These are phyloP conservation scores for Ischnus inquisitorius DNA, from an alignment of 2,888 invertebrate genomes.

Conservation along the genomic window DNA sequence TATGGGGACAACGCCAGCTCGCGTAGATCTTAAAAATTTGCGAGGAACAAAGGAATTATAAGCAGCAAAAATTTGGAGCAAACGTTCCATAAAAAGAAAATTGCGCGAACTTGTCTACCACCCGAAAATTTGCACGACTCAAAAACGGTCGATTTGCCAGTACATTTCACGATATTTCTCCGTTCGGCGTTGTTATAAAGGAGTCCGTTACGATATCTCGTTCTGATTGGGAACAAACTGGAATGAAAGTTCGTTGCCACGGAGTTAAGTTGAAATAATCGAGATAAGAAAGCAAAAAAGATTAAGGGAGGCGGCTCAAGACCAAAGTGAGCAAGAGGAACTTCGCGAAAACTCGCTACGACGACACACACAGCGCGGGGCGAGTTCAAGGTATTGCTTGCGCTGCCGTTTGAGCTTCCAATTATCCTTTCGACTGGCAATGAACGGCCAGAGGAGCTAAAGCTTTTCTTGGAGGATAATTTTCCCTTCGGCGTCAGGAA, in stretches of 20 bases:
- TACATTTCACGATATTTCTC: not conserved
- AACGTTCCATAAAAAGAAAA: no score
- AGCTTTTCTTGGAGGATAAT: constrained; percentile 51
- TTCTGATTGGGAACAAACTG: constrained; percentile 40
- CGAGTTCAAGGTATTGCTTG: constrained; percentile 40
- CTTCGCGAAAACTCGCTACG: constrained; percentile 30
- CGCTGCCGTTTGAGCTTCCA: constrained; percentile 55
- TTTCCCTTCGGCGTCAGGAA: constrained; percentile 35
- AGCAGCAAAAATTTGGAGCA: no score
- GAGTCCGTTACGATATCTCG: constrained; percentile 20
- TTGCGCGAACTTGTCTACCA: no score
- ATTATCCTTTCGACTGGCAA: constrained; percentile 52
- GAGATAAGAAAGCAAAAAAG: not conserved
- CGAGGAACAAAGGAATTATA: no score
- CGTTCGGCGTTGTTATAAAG: not conserved
- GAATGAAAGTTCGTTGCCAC: constrained; percentile 31
- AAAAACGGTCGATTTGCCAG: constrained; percentile 15
- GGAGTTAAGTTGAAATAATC: constrained; percentile 10
- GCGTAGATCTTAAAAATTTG: no score
- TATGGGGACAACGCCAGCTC: no score
- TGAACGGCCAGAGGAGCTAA: constrained; percentile 28
- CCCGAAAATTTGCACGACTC: not conserved
- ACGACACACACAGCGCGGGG: constrained; percentile 3
- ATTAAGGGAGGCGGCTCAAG: not conserved
- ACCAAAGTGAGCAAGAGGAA: constrained; percentile 26